phyloP scores from a whole-genome alignment of 2,888 invertebrate genomes.

The Tineola bisselliella region DNA sequence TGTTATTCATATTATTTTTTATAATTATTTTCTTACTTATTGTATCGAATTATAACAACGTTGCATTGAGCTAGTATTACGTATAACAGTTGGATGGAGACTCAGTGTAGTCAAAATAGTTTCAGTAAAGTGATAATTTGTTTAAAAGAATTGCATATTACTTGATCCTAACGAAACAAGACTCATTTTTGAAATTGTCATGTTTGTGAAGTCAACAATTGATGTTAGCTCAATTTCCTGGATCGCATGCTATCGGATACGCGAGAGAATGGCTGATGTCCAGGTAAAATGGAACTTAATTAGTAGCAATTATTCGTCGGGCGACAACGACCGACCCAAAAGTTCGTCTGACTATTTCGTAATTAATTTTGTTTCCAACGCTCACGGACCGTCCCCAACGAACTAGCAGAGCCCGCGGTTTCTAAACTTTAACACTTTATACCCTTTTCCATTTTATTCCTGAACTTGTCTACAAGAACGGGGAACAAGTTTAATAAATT shows the following conservation, averaged over 20 bases:
- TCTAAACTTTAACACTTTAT: constrained; percentile 11
- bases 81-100: too few species aligned
- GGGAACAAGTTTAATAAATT: too few species aligned
- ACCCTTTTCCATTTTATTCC: constrained; percentile 25
- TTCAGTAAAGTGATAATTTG: too few species aligned
- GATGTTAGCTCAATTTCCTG: background rate
- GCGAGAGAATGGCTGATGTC: background rate
- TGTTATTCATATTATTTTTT: too few species aligned
- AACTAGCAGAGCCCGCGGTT: constrained; percentile 13
- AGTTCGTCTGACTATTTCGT: constrained; percentile 53
- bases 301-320: constrained; percentile 57
- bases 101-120: too few species aligned
- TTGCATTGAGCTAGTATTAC: too few species aligned
- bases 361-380: constrained; percentile 56
- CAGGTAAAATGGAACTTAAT: constrained; percentile 53
- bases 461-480: background rate
- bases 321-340: constrained; percentile 45
- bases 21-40: too few species aligned
- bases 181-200: too few species aligned
- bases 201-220: too few species aligned
- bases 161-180: too few species aligned
- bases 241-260: background rate
- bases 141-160: too few species aligned
- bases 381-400: constrained; percentile 29
- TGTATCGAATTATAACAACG: too few species aligned